phyloP scores from a whole-genome alignment of 2,113 vertebrate genomes.

The Chloropsis cyanopogon region DNA sequence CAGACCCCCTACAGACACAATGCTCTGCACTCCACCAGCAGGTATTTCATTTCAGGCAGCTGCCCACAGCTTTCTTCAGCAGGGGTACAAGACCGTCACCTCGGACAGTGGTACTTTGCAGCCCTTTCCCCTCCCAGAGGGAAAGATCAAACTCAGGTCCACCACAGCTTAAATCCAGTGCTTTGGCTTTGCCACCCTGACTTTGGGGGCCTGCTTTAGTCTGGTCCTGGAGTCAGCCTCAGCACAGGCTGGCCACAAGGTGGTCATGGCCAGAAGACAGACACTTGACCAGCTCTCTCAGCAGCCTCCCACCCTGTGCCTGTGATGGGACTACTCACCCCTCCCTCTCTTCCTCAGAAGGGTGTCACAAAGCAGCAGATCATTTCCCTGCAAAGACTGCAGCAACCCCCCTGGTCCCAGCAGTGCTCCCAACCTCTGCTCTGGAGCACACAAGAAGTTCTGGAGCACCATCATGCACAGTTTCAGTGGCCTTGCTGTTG shows the following conservation, averaged over 20 bases:
- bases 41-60: rapidly evolving
- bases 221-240: not conserved
- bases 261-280: rapidly evolving
- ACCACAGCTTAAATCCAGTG: not conserved
- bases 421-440: rapidly evolving
- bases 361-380: not conserved
- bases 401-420: not conserved
- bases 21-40: rapidly evolving
- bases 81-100: not conserved
- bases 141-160: not conserved
- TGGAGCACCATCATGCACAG: not conserved
- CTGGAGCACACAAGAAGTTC: not conserved
- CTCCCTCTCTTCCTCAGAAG: not conserved
- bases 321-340: too few relatives aligned
- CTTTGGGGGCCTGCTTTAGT: not conserved
- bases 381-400: rapidly evolving
- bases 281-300: not conserved
- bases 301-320: not conserved
- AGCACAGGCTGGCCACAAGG: not conserved
- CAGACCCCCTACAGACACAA: not conserved
- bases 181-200: not conserved
- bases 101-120: rapidly evolving
- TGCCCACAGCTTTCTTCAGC: not conserved
- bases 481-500: not conserved
- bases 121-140: not conserved